These are phyloP conservation scores for Dusona sp. DNA, from an alignment of 2,888 invertebrate species.

Conservation along the genomic window DNA sequence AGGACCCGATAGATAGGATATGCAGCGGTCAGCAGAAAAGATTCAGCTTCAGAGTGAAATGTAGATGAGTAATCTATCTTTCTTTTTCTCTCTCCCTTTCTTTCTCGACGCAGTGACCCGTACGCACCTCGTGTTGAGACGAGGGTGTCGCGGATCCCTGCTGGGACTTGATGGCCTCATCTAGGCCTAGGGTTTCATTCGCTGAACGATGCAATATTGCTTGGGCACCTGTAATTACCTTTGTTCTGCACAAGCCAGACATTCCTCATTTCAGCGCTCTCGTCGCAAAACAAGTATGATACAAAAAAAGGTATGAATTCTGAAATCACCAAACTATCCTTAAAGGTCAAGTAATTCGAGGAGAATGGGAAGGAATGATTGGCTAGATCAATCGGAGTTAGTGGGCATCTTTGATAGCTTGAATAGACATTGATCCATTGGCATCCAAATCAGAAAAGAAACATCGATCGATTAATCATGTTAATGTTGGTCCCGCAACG, in stretches of 20 bases:
- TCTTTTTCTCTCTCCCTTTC: slow-evolving; percentile 59
- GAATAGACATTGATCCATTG: background rate
- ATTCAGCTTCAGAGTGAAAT: slow-evolving; percentile 74
- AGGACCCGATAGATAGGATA: slow-evolving; percentile 61
- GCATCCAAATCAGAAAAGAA: background rate
- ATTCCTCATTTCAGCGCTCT: slow-evolving; percentile 61
- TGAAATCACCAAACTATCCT: background rate
- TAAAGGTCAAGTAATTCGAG: background rate
- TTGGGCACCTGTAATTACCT: slow-evolving; percentile 82
- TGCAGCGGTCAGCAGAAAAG: slow-evolving; percentile 67
- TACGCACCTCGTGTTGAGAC: slow-evolving; percentile 73
- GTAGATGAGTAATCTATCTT: slow-evolving; percentile 83
- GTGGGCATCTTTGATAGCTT: background rate
- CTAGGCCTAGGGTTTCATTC: slow-evolving; percentile 76
- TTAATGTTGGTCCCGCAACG: background rate
- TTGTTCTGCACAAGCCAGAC: slow-evolving; percentile 76
- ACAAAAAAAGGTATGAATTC: background rate
- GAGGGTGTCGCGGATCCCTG: slow-evolving; percentile 84
- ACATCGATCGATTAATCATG: background rate
- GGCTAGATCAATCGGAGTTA: background rate
- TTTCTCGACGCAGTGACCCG: slow-evolving; percentile 44
- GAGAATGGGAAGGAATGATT: background rate
- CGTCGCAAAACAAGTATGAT: slow-evolving; percentile 9
- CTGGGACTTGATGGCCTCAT: slow-evolving; percentile 84
- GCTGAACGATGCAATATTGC: slow-evolving; percentile 54